Base-by-base conservation (phyloP, 2,113 vertebrate species). In the Ancistrus triradiatus region DNA sequence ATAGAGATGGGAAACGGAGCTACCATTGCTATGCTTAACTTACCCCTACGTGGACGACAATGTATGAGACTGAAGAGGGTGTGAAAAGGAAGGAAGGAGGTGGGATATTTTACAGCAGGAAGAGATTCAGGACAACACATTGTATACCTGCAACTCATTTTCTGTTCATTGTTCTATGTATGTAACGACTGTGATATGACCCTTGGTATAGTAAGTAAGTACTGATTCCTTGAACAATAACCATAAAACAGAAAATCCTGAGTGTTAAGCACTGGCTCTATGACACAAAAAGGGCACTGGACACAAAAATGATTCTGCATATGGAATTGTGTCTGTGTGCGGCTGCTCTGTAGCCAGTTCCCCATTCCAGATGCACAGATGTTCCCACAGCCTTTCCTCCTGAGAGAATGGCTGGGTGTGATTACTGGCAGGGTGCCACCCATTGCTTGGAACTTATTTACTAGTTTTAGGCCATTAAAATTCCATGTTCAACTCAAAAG, bases 291-390 rank as follows among this genome's bases (percentile, higher is more conserved):
- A 58, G 35, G 35, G 46, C 42, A 55, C 43, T 24, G 58, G 62
- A 63, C 64, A 61, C 42, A 13, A 15, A 31, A 42, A 74, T 9
- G 63, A 58, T 52, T 51, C 37, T 43, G n/a, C n/a, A n/a, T n/a
- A n/a, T n/a, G n/a, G n/a, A n/a, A n/a, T n/a, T 31, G 27, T 31
- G 7, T 7, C 3, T 31, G 27, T 31, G 27, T 31, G 27, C 33
- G 43, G 44, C 14, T 21, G 56, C 35, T 56, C 47, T 53, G 44
- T 49, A 67, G 25, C 22, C 49, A 62, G 15, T 56, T 17, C 27
- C 47, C 48, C 43, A 38, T 48, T 18, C 31, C 53, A 53, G 63
- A 59, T 27, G 63, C 59, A 70, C 73, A 74, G 68, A 70, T 74
- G 73, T 70, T 74, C 62, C 58, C 63, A 40, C 43, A 57, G 25